Conservation (phyloP, 2,888 invertebrate species). For the Calephelis perditalis region DNA sequence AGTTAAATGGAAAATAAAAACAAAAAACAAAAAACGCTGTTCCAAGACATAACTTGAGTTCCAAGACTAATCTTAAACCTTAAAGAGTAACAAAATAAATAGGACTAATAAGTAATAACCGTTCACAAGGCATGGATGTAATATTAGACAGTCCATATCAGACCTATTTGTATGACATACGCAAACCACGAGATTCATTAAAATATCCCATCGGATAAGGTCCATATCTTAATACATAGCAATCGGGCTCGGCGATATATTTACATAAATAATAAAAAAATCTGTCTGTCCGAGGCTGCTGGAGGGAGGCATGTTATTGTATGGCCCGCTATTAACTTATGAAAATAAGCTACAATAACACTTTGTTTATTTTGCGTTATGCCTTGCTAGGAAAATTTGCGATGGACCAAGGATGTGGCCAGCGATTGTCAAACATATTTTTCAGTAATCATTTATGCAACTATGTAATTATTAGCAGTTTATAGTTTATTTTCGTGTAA, state of each 20-base stretch:
- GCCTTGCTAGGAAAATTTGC: conserved; percentile 62
- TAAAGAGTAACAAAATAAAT: too few relatives aligned
- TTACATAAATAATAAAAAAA: conserved; percentile 48
- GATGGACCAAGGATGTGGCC: conserved; percentile 50
- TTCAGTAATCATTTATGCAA: too few relatives aligned
- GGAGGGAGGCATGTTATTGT: conserved; percentile 35
- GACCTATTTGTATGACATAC: neutral
- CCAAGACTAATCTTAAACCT: too few relatives aligned
- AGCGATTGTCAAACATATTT: conserved; percentile 40
- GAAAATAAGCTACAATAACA: conserved; percentile 77
- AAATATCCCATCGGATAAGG: conserved; percentile 12
- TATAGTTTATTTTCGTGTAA: too few relatives aligned
- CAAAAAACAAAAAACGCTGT: too few relatives aligned
- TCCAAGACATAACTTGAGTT: too few relatives aligned
- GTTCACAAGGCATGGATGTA: neutral
- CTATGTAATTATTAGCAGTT: too few relatives aligned
- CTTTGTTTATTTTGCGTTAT: conserved; percentile 74
- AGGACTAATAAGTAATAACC: too few relatives aligned
- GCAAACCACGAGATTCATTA: conserved; percentile 4
- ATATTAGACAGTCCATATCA: neutral
- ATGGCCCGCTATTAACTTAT: conserved; percentile 67
- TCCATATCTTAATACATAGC: conserved; percentile 28
- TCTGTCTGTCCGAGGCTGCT: conserved; percentile 30
- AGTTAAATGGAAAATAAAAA: too few relatives aligned
- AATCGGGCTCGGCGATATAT: conserved; percentile 39